Conservation (phyloP, 2,797 vertebrate genomes). For the Coracias cyanogaster region DNA sequence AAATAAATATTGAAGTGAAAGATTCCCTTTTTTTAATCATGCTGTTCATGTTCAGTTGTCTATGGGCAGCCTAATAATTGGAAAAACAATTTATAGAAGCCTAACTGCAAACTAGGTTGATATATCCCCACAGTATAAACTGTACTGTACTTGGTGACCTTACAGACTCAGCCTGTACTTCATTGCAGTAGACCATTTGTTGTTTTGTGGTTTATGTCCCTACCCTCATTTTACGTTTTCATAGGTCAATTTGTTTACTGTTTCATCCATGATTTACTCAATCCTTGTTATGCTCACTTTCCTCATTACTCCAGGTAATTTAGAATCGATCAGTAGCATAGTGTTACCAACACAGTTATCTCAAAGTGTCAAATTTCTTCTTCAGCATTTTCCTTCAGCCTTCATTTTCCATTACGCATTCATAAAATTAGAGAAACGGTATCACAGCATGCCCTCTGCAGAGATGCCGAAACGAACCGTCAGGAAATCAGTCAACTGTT, state of each 20-base stretch:
- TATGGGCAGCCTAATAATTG: neutral
- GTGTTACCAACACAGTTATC: neutral
- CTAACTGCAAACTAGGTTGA: neutral
- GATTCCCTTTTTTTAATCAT: neutral
- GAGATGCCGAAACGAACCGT: neutral
- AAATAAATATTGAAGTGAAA: neutral
- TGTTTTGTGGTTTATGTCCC: neutral
- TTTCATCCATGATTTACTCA: neutral
- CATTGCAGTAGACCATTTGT: neutral
- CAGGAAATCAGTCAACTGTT: neutral
- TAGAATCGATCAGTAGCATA: neutral
- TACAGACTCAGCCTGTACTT: neutral
- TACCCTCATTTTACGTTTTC: neutral
- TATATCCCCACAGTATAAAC: neutral
- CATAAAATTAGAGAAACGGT: neutral
- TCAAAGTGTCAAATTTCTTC: neutral
- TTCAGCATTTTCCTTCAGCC: neutral
- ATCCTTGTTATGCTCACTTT: neutral
- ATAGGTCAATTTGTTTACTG: neutral
- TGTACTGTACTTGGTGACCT: neutral
- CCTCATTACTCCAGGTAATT: neutral
- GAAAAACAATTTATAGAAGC: neutral
- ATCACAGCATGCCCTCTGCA: neutral
- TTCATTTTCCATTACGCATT: neutral
- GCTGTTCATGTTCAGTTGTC: neutral